phyloP scores from a whole-genome alignment of 2,797 vertebrate species.

The Sebastes dallii region DNA sequence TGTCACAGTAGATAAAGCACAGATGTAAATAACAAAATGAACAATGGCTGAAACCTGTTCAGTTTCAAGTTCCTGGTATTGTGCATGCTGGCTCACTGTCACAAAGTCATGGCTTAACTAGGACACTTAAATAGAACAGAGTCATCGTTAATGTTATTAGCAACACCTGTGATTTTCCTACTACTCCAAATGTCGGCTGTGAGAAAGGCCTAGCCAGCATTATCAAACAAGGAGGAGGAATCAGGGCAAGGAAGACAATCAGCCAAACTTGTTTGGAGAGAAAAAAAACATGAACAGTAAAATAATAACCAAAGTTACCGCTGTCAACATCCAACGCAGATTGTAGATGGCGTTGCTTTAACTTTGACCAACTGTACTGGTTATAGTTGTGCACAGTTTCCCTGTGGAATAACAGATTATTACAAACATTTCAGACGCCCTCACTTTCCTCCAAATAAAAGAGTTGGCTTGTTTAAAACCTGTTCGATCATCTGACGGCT shows the following conservation, averaged over 20 bases:
- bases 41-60: no score
- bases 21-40: no score
- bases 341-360: background rate
- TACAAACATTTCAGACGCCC: background rate
- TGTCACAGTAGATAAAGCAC: no score
- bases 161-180: no score
- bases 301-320: background rate
- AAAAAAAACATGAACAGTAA: background rate
- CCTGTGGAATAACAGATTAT: background rate
- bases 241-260: background rate
- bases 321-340: background rate
- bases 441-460: background rate
- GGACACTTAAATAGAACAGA: no score
- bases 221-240: background rate
- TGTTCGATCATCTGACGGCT: background rate
- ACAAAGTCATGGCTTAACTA: background rate
- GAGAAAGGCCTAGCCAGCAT: background rate
- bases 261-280: background rate
- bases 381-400: background rate
- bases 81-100: background rate
- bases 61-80: background rate
- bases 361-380: background rate
- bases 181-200: background rate
- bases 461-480: background rate
- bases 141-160: no score